A percentile compares a stretch with the other conserved stretches of the same genome.
phyloP scores from a whole-genome alignment of 2,113 vertebrate genomes.

The Chinchilla lanigera region DNA sequence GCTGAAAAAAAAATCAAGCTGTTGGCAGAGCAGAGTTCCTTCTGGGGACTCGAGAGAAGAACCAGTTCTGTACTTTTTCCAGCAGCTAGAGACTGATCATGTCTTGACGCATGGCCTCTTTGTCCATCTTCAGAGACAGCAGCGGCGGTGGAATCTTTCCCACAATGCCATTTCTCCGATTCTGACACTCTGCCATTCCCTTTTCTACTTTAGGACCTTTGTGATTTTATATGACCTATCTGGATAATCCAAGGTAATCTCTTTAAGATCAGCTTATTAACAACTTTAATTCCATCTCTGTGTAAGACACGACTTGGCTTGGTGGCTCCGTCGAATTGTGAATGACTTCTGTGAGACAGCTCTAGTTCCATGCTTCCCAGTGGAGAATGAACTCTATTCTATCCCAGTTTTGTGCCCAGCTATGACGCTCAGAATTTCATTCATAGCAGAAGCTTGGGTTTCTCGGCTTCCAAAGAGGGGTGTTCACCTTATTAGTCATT shows the following conservation, averaged over 20 bases:
- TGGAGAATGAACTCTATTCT: not conserved
- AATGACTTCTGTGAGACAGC: not conserved
- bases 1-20: not conserved
- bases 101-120: not conserved
- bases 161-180: not conserved
- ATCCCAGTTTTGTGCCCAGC: not conserved
- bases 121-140: not conserved
- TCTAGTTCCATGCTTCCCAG: not conserved
- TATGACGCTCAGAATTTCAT: not conserved
- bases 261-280: not conserved
- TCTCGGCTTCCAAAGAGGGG: not conserved
- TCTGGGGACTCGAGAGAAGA: not conserved
- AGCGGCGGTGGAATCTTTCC: not conserved
- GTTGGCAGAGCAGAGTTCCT: not conserved
- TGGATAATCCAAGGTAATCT: not conserved
- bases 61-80: not conserved
- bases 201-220: not conserved
- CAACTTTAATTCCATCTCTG: not conserved
- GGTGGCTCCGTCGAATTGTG: not conserved
- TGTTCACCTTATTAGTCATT: not conserved
- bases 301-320: not conserved
- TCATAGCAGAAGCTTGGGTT: not conserved
- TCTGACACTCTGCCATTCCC: not conserved
- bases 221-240: not conserved
- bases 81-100: not conserved